Conservation (phyloP, 2,888 invertebrate species). For the Agrotis ipsilon region DNA sequence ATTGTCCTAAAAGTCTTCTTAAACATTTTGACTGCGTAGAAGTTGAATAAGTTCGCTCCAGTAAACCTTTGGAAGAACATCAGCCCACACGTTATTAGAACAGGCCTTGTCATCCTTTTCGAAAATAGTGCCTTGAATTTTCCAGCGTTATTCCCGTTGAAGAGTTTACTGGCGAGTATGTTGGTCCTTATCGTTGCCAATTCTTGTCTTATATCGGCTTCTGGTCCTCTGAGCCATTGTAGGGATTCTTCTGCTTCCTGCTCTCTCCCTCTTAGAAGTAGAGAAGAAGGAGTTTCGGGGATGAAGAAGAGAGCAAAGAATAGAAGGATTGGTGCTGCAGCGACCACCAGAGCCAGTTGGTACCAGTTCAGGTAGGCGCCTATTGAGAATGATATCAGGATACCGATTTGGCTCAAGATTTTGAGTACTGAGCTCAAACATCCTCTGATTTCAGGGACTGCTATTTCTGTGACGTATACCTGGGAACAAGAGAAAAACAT, state of each 20-base stretch:
- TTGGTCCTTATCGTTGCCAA: slow-evolving; percentile 94
- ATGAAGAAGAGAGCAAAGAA: slow-evolving; percentile 94
- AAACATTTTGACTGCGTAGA: slow-evolving; percentile 96
- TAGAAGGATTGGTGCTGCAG: slow-evolving; percentile 94
- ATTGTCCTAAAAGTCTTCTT: slow-evolving; percentile 95
- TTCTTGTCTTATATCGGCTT: slow-evolving; percentile 94
- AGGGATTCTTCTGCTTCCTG: slow-evolving; percentile 94
- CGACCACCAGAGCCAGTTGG: slow-evolving; percentile 95
- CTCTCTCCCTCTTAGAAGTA: slow-evolving; percentile 94
- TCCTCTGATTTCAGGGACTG: slow-evolving; percentile 96
- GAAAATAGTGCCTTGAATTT: slow-evolving; percentile 83
- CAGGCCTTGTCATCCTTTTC: slow-evolving; percentile 92
- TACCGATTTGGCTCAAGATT: slow-evolving; percentile 96
- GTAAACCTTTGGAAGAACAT: slow-evolving; percentile 97
- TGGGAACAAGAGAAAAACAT: slow-evolving; percentile 78
- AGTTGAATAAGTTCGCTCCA: slow-evolving; percentile 96
- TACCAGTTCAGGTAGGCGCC: slow-evolving; percentile 96
- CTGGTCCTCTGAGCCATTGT: slow-evolving; percentile 95
- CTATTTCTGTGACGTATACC: slow-evolving; percentile 98
- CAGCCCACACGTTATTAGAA: slow-evolving; percentile 95
- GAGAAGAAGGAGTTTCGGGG: slow-evolving; percentile 97
- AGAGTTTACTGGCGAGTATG: slow-evolving; percentile 89
- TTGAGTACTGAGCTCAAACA: slow-evolving; percentile 96
- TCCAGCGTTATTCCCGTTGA: slow-evolving; percentile 79
- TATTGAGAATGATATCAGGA: slow-evolving; percentile 95